phyloP scores from a whole-genome alignment of 1,140 invertebrate species.

The Bombus pyrosoma region DNA sequence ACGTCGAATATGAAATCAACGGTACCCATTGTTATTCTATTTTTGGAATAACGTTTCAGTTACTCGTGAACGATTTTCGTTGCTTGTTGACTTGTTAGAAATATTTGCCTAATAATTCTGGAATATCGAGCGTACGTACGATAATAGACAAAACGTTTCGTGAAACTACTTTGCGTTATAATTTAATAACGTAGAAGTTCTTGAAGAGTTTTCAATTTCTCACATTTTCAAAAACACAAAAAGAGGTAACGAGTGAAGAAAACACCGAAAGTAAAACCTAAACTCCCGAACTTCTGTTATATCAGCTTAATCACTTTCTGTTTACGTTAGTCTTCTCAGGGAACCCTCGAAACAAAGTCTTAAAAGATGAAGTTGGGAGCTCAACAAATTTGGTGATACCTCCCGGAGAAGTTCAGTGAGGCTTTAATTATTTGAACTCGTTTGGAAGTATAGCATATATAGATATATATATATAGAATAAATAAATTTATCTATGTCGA shows the following conservation, averaged over 20 bases:
- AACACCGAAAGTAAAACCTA: conserved; percentile 39
- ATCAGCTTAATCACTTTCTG: conserved; percentile 64
- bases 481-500: not conserved
- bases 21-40: not conserved
- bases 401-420: not conserved
- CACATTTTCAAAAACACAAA: not conserved
- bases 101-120: not conserved
- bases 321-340: conserved; percentile 52
- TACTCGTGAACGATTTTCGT: not conserved
- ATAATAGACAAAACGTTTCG: not conserved
- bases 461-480: not conserved
- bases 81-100: not conserved
- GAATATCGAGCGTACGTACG: not conserved
- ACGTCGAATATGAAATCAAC: not conserved
- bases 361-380: conserved; percentile 62
- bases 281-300: conserved; percentile 48
- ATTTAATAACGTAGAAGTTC: too few species aligned
- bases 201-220: not conserved
- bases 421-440: not conserved
- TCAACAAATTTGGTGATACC: conserved; percentile 47
- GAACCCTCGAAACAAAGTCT: conserved; percentile 62
- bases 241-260: conserved; percentile 48
- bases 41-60: not conserved
- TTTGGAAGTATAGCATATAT: too few species aligned
- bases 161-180: not conserved